These are phyloP conservation scores for Acrocephalus kingi DNA, from an alignment of 2,113 vertebrate genomes.

Conservation along the genomic window DNA sequence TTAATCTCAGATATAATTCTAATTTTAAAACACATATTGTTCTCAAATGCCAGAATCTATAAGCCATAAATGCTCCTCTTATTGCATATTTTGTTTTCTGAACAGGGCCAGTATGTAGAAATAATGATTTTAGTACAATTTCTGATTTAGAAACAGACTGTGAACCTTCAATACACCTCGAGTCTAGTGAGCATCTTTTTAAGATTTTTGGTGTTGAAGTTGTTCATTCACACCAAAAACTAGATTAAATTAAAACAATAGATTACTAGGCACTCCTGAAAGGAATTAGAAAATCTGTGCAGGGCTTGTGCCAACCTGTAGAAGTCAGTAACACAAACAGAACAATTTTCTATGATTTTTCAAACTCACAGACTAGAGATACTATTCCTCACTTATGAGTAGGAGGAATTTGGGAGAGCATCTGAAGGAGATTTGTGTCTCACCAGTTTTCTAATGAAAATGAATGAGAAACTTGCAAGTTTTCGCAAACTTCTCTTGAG, in stretches of 20 bases:
- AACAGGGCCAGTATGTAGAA: accelerated
- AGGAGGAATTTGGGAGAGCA: background rate
- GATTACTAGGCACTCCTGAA: background rate
- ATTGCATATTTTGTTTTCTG: background rate
- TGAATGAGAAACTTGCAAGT: constrained; percentile 37
- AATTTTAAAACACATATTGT: background rate
- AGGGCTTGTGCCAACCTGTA: background rate
- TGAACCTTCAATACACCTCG: background rate
- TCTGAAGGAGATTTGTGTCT: constrained; percentile 34
- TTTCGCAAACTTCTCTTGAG: constrained; percentile 51
- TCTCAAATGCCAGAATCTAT: background rate
- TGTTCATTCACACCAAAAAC: background rate
- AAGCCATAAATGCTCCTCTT: background rate
- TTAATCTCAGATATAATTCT: background rate
- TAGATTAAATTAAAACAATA: background rate
- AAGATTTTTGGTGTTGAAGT: background rate
- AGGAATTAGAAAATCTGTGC: background rate
- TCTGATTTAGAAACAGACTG: background rate
- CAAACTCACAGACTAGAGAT: constrained; percentile 11
- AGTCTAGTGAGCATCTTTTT: background rate
- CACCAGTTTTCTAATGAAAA: constrained; percentile 64
- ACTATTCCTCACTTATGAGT: constrained; percentile 21
- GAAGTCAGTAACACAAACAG: constrained; percentile 9
- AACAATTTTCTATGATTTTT: constrained; percentile 36
- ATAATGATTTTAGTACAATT: background rate